Base-by-base conservation (phyloP, 2,113 vertebrate species). In the Leucopsar rothschildi region DNA sequence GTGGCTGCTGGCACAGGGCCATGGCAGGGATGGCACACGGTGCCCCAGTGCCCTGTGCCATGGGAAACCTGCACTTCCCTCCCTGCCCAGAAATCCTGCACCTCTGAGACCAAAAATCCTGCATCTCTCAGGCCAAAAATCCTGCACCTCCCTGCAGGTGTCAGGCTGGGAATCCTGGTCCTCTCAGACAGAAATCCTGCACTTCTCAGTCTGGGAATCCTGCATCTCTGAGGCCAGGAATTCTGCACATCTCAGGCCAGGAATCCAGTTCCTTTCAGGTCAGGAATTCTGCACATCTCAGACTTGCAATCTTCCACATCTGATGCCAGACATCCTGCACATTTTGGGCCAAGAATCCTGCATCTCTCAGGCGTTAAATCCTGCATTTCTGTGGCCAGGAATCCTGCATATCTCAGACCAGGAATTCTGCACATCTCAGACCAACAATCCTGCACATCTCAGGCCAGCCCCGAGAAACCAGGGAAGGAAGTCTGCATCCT, bases 201-300 rank as follows among this genome's bases (percentile, higher is more conserved):
- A 49, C 22, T 12, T 49, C 23, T 49, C 47, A 49, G 47, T 23
- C 47, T 49, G 47, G 7, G 23, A 77, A 63, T 50, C n/a, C 27
- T 23, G 9, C 13, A 7, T 4, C 5, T 61, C 12, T 28, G 10
- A 15, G n/a, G 9, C 4, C 6, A 4, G 6, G 2, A 44, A 45
- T 47, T 12, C n/a, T 60, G 56, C 7, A 6, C 1, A 0, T 20
- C 29, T 25, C 52, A 8, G 19, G 9, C 7, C 17, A 10, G 33
- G 1, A 61, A 40, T 50, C 6, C 47, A 42, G 10, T 1, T 4
- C 3, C 2, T 52, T 19, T 14, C 7, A 24, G 11, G 3, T 11
- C 4, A 6, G 20, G 6, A 45, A 60, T 19, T 12, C 56, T 49
- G n/a, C 9, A 11, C 9, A 1, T 76, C 53, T 57, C 10, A n/a